Evolutionary conservation across 2,113 vertebrate genomes (phyloP).

Genomic region (Ivindomyrus marchei): DNA sequence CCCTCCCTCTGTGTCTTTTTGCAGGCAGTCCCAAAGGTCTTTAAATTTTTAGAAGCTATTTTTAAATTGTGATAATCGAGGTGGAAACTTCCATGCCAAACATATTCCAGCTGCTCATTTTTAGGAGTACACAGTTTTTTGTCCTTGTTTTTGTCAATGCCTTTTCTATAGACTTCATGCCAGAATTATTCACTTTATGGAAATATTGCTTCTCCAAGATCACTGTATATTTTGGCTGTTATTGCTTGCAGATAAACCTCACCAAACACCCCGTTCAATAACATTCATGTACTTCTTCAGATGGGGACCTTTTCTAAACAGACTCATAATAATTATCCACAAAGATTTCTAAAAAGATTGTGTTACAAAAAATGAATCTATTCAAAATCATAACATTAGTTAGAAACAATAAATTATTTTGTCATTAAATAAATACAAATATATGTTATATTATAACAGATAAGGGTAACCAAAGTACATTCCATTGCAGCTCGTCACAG

Average conservation of each 20-base stretch:
- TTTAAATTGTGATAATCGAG: constrained; percentile 70
- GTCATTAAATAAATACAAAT: not conserved
- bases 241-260: not conserved
- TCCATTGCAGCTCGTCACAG: not conserved
- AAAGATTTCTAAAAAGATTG: not conserved
- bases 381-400: not conserved
- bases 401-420: not conserved
- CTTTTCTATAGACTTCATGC: not conserved
- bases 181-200: not conserved
- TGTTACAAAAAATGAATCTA: not conserved
- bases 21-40: constrained; percentile 58
- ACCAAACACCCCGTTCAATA: not conserved
- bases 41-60: constrained; percentile 69
- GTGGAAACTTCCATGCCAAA: constrained; percentile 73
- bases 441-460: not conserved
- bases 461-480: not conserved
- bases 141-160: not conserved
- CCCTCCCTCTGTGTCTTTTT: constrained; percentile 47
- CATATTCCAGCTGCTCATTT: constrained; percentile 70
- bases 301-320: not conserved
- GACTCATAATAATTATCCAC: not conserved
- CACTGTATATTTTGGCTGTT: not conserved
- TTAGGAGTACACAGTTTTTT: constrained; percentile 35
- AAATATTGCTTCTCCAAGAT: not conserved
- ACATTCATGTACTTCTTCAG: not conserved